Evolutionary conservation across 2,888 invertebrate species (phyloP), one percentile per base, ranked within the genome.

Genomic region (Phortica okadai): DNA sequence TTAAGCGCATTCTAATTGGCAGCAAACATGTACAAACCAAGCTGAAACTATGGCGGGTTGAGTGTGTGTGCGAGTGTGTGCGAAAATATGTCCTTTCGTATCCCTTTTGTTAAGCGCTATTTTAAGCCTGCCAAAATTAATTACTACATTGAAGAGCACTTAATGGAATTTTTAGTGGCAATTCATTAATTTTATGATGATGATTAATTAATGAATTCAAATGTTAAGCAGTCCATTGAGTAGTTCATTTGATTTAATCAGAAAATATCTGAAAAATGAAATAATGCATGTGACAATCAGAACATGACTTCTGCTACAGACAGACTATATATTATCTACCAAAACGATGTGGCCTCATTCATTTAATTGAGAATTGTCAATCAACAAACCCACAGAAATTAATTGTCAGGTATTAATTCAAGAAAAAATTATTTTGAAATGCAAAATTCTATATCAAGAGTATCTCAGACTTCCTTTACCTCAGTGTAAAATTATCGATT

Each of bases 1-100:
- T 56, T 72, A 72, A 54, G 70, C 70, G 54, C 33, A 21, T 72
- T 72, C 54, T 72, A 72, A 72, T 72, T 72, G 62, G 62, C 16
- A 62, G 62, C 62, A 62, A 62, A 62, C 21, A 62, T 11, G 58
- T n/a, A 59, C 16, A 59, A 16, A 62, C 62, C 1, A 25, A 62
- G 50, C 50, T 11, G 50, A 50, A 50, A 50, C 50, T 50, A 50
- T 50, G 50, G 33, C 33, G 33, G 33, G 33, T 2, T 33, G 33
- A 5, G 33, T 21, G 33, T 33, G 33, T 2, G 33, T 2, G 33
- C 1, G 33, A 7, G 62, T 10, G 33, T 62, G 62, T 50, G 50
- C 14, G 50, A 11, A 2, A 5, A 6, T 50, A 11, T 50, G 14
- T 14, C 50, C 50, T 50, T 50, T 50, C 50, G 14, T 50, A 33